Evolutionary conservation across 2,797 vertebrate genomes (phyloP).

Genomic region (Pteronotus mesoamericanus): DNA sequence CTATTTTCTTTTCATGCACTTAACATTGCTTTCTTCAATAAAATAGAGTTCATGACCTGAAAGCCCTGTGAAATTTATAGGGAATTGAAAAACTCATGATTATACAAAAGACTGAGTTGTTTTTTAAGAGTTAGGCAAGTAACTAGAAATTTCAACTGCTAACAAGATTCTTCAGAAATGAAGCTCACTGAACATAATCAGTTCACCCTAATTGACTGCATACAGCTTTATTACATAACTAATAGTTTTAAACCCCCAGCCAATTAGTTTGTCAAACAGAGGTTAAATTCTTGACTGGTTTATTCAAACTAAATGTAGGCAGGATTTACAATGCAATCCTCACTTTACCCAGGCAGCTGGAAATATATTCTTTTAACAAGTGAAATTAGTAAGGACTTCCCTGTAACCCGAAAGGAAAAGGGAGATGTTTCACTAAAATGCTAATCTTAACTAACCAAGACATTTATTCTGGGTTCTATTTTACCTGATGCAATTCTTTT

Average conservation of each 20-base stretch:
- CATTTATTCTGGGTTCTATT: not conserved
- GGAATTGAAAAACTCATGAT: conserved; percentile 37
- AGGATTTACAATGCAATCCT: conserved; percentile 67
- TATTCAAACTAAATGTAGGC: conserved; percentile 67
- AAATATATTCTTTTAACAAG: conserved; percentile 61
- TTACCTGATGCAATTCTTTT: not conserved
- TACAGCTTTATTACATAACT: conserved; percentile 80
- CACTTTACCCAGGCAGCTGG: conserved; percentile 42
- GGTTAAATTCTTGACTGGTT: conserved; percentile 69
- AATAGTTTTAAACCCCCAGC: conserved; percentile 75
- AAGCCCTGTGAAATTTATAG: conserved; percentile 37
- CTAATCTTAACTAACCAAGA: not conserved
- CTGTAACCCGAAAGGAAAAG: not conserved
- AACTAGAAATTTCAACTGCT: conserved; percentile 68
- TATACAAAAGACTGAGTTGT: conserved; percentile 69
- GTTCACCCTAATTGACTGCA: conserved; percentile 80
- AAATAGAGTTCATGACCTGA: conserved; percentile 15
- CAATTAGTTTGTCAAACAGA: conserved; percentile 79
- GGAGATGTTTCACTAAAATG: not conserved
- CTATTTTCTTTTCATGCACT: not conserved
- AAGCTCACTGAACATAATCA: conserved; percentile 77
- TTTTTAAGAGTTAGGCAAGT: conserved; percentile 65
- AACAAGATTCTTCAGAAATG: conserved; percentile 72
- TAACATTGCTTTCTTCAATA: not conserved
- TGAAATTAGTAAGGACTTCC: conserved; percentile 37